phyloP scores from a whole-genome alignment of 2,797 vertebrate species.

The Prionace glauca region DNA sequence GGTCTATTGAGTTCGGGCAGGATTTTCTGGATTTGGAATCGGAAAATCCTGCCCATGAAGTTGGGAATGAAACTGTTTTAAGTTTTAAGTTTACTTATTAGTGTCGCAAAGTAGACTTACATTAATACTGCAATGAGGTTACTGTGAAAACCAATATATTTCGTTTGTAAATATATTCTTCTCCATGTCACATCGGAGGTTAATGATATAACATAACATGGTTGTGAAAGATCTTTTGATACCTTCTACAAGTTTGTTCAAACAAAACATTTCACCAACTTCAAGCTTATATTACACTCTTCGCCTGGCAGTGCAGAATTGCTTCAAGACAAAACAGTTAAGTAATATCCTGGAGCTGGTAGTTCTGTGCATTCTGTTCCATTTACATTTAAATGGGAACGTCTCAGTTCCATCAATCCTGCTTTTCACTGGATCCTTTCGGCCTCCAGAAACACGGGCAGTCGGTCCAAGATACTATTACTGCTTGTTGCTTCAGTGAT shows the following conservation, averaged over 20 bases:
- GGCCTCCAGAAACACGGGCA: neutral
- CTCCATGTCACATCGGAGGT: neutral
- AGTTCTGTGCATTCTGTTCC: neutral
- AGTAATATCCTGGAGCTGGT: neutral
- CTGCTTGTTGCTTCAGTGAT: neutral
- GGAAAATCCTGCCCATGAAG: neutral
- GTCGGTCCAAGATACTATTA: neutral
- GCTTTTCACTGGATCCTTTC: neutral
- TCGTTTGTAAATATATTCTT: neutral
- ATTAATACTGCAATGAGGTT: too few relatives aligned
- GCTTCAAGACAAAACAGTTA: neutral
- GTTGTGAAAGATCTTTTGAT: neutral
- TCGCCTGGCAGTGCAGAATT: neutral
- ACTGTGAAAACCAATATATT: neutral
- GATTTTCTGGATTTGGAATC: too few relatives aligned
- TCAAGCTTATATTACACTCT: neutral
- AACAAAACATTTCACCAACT: neutral
- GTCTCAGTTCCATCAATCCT: neutral
- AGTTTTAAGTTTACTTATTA: too few relatives aligned
- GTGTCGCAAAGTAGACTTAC: too few relatives aligned
- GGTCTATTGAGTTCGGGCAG: too few relatives aligned
- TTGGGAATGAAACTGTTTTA: neutral
- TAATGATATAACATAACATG: neutral
- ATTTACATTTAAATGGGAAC: neutral
- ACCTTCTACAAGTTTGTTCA: neutral